Base-by-base conservation (phyloP, 2,888 invertebrate species). In the Pristionchus entomophagus region DNA sequence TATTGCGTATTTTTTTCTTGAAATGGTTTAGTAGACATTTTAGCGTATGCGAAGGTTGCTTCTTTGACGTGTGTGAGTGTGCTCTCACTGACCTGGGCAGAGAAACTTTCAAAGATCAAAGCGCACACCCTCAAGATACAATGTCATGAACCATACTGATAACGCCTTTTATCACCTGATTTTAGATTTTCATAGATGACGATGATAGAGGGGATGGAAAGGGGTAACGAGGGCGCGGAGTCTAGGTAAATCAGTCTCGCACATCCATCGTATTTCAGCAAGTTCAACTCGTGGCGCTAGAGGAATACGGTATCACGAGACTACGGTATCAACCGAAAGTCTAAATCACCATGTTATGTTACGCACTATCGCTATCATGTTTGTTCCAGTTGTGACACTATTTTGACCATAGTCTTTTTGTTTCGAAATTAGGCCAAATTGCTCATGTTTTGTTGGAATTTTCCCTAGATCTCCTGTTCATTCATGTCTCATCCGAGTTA, bases 131-230 rank as follows among this genome's bases (percentile, higher is more conserved):
- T 32, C 62, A 62, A 62, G 32, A 19, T 32, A n/a, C 65, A 65
- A 65, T 19, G 65, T 22, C 35, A 65, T 69, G n/a, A 69, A 69
- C 62, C 38, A 35, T 65, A 35, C 41, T 78, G 78, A 78, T 53
- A 78, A 22, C 32, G 78, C 17, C 51, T n/a, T 49, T 53, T 49
- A 78, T 78, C 78, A 51, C 51, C 78, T 51, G 41, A 77, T 32
- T 49, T 45, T 35, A 29, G 41, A 77, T 32, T 49, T 45, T 35
- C 12, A 49, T 29, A 41, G 35, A 35, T 69, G 35, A 38, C 4
- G 45, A 41, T n/a, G 29, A 29, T 10, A 45, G 26, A 38, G 35
- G 69, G 12, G 62, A 14, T 19, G n/a, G 73, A n/a, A 41, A 22
- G 41, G 29, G 73, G 49, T 45, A 41, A 26, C 41, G 77, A 41